These are phyloP conservation scores for Sarcophaga peregrina DNA, from an alignment of 1,140 invertebrate genomes.

Conservation along the genomic window DNA sequence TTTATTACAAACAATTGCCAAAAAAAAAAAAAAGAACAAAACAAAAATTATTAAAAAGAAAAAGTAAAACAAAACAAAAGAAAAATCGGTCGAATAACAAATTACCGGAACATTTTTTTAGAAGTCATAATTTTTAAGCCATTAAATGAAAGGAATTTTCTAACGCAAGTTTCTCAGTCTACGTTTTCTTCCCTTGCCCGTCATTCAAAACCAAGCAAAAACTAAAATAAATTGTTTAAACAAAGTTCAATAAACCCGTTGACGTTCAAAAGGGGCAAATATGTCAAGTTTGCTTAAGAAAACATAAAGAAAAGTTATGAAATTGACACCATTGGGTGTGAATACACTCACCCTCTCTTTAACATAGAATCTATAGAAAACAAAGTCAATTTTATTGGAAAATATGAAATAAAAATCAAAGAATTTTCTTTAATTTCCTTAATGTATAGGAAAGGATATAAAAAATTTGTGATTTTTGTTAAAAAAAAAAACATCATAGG, in stretches of 20 bases:
- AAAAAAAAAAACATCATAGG: too few relatives aligned
- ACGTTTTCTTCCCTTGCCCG: not conserved
- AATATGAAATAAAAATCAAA: not conserved
- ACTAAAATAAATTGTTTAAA: not conserved
- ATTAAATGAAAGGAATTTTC: constrained; percentile 30
- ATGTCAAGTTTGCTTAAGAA: not conserved
- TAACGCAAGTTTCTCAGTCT: not conserved
- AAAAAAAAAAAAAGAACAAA: not conserved
- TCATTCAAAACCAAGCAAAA: not conserved
- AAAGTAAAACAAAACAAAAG: not conserved
- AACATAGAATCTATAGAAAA: constrained; percentile 22
- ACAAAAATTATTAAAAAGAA: not conserved
- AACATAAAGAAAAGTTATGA: constrained; percentile 20
- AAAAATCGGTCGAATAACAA: not conserved
- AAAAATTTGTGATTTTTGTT: too few relatives aligned
- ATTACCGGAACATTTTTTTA: constrained; percentile 7
- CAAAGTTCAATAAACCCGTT: constrained; percentile 11
- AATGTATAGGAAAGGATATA: too few relatives aligned
- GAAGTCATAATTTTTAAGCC: constrained; percentile 24
- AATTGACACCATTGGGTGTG: constrained; percentile 34
- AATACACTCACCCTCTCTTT: not conserved
- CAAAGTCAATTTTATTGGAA: constrained; percentile 3
- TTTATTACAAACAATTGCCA: constrained; percentile 35
- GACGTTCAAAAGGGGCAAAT: not conserved
- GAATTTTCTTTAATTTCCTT: too few relatives aligned